Conservation (phyloP, 2,888 invertebrate genomes). For the Pammene fasciana region DNA sequence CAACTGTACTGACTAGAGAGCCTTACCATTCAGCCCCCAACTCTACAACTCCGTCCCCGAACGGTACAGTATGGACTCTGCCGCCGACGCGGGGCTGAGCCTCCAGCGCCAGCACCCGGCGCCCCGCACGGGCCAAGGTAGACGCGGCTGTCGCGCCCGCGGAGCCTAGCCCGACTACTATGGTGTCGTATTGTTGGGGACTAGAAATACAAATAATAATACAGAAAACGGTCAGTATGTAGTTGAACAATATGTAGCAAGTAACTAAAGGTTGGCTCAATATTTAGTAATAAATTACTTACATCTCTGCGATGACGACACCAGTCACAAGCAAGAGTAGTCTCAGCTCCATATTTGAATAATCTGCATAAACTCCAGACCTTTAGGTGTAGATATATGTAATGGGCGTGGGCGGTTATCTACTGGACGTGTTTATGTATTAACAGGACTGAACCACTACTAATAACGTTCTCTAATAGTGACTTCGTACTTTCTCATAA, state of each 20-base stretch:
- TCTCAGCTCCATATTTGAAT: background rate
- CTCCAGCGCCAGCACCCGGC: conserved; percentile 63
- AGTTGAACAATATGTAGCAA: no score
- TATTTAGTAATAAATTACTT: no score
- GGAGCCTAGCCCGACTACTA: conserved; percentile 67
- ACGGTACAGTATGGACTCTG: conserved; percentile 62
- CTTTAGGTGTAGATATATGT: no score
- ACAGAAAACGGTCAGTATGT: background rate
- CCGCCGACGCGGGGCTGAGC: conserved; percentile 67
- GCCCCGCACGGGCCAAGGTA: conserved; percentile 59
- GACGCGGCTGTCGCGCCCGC: conserved; percentile 64
- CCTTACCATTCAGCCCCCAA: conserved; percentile 72
- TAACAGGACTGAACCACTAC: background rate
- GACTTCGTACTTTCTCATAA: no score
- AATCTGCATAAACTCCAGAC: background rate
- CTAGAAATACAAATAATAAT: no score
- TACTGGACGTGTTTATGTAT: background rate
- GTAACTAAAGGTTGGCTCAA: no score
- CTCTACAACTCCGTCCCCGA: conserved; percentile 68
- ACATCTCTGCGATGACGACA: background rate
- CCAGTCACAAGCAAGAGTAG: conserved; percentile 2
- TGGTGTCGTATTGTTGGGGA: conserved; percentile 57
- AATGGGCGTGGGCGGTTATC: background rate
- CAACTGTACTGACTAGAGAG: background rate
- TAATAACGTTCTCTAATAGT: no score